These are phyloP conservation scores for Acomys russatus DNA, from an alignment of 2,797 vertebrate genomes.

Conservation along the genomic window DNA sequence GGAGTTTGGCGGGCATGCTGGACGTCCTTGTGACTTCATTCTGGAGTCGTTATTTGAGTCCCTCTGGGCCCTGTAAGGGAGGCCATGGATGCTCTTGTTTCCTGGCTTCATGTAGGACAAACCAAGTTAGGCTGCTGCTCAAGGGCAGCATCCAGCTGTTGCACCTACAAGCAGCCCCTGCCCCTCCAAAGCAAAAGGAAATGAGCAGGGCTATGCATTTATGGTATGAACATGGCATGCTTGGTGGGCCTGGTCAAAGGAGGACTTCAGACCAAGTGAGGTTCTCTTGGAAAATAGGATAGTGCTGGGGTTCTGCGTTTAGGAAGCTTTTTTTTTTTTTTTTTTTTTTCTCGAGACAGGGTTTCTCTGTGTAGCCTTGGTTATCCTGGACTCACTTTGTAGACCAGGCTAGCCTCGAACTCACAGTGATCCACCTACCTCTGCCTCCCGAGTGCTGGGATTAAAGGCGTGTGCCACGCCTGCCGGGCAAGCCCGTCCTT, in stretches of 20 bases:
- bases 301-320: constrained; percentile 1
- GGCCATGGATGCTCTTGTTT: background rate
- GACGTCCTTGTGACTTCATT: background rate
- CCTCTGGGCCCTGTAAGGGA: background rate
- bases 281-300: constrained; percentile 36
- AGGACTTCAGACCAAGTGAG: background rate
- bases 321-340: no score
- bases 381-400: no score
- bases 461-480: no score
- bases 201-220: constrained; percentile 6
- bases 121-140: constrained; percentile 52
- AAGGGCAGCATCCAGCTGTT: background rate
- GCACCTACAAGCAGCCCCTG: background rate
- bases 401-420: no score
- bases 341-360: no score
- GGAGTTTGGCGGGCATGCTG: background rate
- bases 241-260: constrained; percentile 64
- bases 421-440: no score
- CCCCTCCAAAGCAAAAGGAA: constrained; percentile 64
- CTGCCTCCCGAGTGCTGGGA: no score
- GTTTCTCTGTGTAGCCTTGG: no score
- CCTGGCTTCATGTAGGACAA: constrained; percentile 10
- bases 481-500: background rate
- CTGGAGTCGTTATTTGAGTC: background rate
- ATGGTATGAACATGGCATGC: constrained; percentile 40